Base-by-base conservation (phyloP, 2,888 invertebrate species). In the Euphydryas editha region DNA sequence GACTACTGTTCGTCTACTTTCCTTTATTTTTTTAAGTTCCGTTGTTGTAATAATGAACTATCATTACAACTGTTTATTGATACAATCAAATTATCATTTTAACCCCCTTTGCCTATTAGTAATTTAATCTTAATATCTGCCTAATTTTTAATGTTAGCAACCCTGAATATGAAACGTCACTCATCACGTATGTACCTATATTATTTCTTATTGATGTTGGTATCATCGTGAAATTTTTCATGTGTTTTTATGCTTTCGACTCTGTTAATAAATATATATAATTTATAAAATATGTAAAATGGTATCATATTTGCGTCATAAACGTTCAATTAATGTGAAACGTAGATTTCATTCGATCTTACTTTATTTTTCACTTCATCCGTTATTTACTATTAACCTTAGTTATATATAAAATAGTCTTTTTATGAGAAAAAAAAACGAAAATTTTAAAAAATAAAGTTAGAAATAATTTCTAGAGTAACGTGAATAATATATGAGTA, bases 401-500 rank as follows among this genome's bases (percentile, higher is more conserved):
- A 36, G 36, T 36, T 7, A 7, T 36, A 36, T 36, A 36, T n/a
- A n/a, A n/a, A n/a, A n/a, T n/a, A n/a, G n/a, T n/a, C n/a, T n/a
- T n/a, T n/a, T n/a, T n/a, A n/a, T n/a, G n/a, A n/a, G n/a, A n/a
- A n/a, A n/a, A n/a, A 36, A 36, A 36, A 36, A 36, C 8, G 8
- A 36, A 36, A 36, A 36, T 8, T 8, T 36, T 8, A 8, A 13
- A 15, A 39, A 8, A 39, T 13, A 10, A 39, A 10, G 3, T 11
- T 8, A 39, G 13, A 39, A 30, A 30, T 30, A 30, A 7, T 30
- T 30, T 2, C 6, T 30, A 30, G 30, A 30, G 5, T 7, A 30
- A 30, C 8, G n/a, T n/a, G n/a, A 44, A 44, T 44, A n/a, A 44
- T n/a, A 44, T n/a, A 44, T 44, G 42, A n/a, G n/a, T n/a, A n/a